These are phyloP conservation scores for Cybosia mesomella DNA, from an alignment of 2,888 invertebrate species.

Conservation along the genomic window DNA sequence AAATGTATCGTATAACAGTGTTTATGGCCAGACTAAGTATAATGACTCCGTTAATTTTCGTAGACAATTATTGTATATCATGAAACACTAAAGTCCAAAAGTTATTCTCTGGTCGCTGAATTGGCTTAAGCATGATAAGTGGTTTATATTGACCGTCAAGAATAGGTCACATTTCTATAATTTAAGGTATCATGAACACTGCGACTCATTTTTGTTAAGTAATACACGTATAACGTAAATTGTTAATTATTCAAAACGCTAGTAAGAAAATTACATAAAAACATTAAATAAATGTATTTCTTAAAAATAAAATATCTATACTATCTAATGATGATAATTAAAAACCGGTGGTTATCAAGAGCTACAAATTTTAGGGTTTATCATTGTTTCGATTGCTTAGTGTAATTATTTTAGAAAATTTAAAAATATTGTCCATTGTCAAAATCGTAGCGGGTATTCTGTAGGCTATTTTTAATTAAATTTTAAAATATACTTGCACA, in stretches of 20 bases:
- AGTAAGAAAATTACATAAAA: not conserved
- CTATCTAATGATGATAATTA: not conserved
- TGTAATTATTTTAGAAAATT: conserved; percentile 3
- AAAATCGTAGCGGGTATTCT: not conserved
- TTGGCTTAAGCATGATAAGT: no score
- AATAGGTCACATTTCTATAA: no score
- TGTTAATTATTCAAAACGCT: not conserved
- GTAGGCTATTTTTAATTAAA: not conserved
- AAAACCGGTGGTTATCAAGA: not conserved
- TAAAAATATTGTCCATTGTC: conserved; percentile 1
- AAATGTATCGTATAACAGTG: no score
- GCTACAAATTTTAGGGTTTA: not conserved
- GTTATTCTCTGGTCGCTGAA: no score
- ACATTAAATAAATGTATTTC: not conserved
- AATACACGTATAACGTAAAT: not conserved
- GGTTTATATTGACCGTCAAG: no score
- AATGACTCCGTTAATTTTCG: no score
- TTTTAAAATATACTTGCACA: conserved; percentile 9
- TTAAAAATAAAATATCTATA: not conserved
- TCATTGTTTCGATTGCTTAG: not conserved
- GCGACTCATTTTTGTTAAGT: not conserved
- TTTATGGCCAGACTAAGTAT: no score
- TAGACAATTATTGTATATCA: no score
- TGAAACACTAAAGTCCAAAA: no score
- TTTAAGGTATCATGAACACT: not conserved